phyloP scores from a whole-genome alignment of 2,113 vertebrate species.

The Apodemus speciosus region DNA sequence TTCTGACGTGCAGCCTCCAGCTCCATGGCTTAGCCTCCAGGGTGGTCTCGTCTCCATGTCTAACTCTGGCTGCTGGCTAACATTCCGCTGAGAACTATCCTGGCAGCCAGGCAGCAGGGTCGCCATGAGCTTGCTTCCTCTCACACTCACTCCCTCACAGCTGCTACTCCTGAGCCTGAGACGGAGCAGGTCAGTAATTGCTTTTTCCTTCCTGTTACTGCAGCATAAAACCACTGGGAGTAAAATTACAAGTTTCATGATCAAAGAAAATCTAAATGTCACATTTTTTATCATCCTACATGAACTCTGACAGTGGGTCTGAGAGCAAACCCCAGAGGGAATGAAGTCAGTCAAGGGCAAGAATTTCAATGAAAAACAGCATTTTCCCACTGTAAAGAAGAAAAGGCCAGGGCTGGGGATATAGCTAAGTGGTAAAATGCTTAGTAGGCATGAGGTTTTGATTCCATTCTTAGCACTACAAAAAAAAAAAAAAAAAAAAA shows the following conservation, averaged over 20 bases:
- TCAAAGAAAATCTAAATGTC: neutral
- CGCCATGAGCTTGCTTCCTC: neutral
- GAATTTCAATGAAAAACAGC: neutral
- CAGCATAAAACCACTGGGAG: neutral
- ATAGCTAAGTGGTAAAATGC: neutral
- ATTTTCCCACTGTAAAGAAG: neutral
- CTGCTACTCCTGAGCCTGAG: neutral
- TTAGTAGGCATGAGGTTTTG: neutral
- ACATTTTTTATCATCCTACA: neutral
- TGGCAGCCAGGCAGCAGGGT: fast-evolving
- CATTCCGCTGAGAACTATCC: neutral
- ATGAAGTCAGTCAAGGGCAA: neutral
- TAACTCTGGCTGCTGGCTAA: neutral
- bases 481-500: neutral
- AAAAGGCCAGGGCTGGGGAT: neutral
- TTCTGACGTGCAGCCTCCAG: neutral
- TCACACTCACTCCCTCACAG: neutral
- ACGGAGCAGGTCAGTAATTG: neutral
- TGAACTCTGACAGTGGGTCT: neutral
- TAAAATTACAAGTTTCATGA: slow-evolving; percentile 17
- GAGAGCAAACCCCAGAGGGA: neutral
- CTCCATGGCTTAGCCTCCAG: neutral
- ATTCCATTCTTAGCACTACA: neutral
- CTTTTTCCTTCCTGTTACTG: neutral
- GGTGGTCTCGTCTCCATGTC: neutral